Percentiles rank a stretch among this genome's conserved stretches.
These are phyloP conservation scores for Typhlichthys subterraneus DNA, from an alignment of 2,797 vertebrate species.

Conservation along the genomic window DNA sequence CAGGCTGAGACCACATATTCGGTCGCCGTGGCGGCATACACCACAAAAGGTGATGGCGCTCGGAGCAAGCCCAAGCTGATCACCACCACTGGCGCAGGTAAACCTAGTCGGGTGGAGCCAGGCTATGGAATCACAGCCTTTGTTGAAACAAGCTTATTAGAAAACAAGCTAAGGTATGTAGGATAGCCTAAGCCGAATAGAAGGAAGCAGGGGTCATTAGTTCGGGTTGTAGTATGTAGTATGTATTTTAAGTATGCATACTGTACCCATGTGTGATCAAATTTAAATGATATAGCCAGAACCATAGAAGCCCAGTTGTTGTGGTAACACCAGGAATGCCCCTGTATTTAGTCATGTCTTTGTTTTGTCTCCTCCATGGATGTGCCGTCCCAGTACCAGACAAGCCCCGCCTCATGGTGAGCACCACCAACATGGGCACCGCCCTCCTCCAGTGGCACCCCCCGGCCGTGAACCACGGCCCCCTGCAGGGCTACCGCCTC, in stretches of 20 bases:
- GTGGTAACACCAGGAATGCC: no score
- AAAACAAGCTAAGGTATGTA: not conserved
- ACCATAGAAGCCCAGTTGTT: not conserved
- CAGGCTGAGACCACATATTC: slow-evolving; percentile 96
- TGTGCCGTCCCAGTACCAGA: slow-evolving; percentile 88
- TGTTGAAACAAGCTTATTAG: not conserved
- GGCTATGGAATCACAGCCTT: slow-evolving; percentile 20
- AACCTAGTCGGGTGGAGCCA: not conserved
- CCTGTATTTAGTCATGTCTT: no score
- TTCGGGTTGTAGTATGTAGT: no score
- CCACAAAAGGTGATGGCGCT: slow-evolving; percentile 97
- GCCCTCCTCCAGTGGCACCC: slow-evolving; percentile 98
- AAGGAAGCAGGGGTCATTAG: not conserved
- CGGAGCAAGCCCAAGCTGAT: slow-evolving; percentile 96
- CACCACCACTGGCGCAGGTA: slow-evolving; percentile 97
- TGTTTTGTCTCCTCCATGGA: slow-evolving; percentile 39
- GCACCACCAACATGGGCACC: slow-evolving; percentile 97
- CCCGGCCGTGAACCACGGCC: slow-evolving; percentile 89
- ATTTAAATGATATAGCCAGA: not conserved
- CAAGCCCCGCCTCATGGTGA: slow-evolving; percentile 94
- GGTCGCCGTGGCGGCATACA: slow-evolving; percentile 95
- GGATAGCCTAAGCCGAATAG: slow-evolving; percentile 7
- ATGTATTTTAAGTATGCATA: slow-evolving; percentile 4
- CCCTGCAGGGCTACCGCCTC: slow-evolving; percentile 92
- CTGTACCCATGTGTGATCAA: slow-evolving; percentile 12